A percentile compares a stretch with the other conserved stretches of the same genome.
These are phyloP conservation scores for Poecilia picta DNA, from an alignment of 2,797 vertebrate species.

Conservation along the genomic window DNA sequence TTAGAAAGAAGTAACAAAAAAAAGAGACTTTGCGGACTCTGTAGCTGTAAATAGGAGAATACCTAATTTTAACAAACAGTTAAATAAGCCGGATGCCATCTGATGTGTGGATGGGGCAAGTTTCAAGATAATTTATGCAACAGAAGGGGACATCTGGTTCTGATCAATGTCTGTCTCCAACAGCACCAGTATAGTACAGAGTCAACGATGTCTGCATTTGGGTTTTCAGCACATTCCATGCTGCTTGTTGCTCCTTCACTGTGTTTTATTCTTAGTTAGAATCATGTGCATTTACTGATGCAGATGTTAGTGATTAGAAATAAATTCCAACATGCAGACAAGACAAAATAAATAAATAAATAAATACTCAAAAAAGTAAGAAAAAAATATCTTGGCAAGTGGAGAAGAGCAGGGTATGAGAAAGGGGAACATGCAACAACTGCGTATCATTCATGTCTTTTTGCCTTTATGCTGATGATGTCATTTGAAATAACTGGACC, in stretches of 20 bases:
- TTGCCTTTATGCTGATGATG: neutral
- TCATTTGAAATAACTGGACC: neutral
- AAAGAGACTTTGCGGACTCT: neutral
- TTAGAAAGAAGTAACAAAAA: neutral
- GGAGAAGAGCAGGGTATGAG: neutral
- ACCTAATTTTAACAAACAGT: neutral
- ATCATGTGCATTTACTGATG: constrained; percentile 56
- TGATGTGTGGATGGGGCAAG: neutral
- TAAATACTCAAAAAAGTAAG: neutral
- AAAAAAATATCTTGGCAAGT: neutral
- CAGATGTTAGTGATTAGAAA: constrained; percentile 39
- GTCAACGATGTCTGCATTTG: neutral
- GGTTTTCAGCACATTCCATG: neutral
- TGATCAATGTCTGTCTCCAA: neutral
- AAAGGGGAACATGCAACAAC: constrained; percentile 3
- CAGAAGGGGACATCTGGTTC: neutral
- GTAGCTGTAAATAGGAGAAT: neutral
- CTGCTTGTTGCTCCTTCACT: neutral
- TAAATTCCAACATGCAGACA: constrained; percentile 59
- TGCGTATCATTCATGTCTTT: constrained; percentile 3
- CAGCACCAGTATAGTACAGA: neutral
- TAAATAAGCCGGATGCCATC: neutral
- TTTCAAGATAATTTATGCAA: neutral
- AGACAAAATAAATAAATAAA: neutral
- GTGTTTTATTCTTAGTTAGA: constrained; percentile 27